A percentile compares a stretch with the other conserved stretches of the same genome.
These are phyloP conservation scores for Synergus japonicus DNA, from an alignment of 2,888 invertebrate genomes.

Conservation along the genomic window DNA sequence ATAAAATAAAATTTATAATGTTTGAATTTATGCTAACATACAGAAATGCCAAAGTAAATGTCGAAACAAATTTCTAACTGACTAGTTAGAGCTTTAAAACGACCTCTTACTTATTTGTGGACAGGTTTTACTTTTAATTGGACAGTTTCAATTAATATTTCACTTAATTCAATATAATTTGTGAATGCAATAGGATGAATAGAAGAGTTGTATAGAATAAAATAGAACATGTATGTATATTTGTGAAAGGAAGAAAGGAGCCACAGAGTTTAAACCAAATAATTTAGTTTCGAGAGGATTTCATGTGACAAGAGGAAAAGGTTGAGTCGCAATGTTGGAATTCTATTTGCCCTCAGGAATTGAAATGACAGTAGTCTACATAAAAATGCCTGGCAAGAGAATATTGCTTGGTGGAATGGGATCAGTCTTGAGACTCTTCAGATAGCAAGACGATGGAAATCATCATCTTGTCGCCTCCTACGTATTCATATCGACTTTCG, in stretches of 20 bases:
- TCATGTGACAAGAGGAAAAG: neutral
- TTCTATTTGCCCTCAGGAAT: conserved; percentile 4
- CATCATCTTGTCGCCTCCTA: conserved; percentile 20
- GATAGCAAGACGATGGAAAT: conserved; percentile 2
- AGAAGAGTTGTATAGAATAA: neutral
- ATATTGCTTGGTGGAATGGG: neutral
- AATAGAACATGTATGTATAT: neutral
- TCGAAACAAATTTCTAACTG: neutral
- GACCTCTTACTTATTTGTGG: too few relatives aligned
- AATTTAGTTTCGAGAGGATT: neutral
- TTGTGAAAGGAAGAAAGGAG: neutral
- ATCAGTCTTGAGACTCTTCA: neutral
- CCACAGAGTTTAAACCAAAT: neutral
- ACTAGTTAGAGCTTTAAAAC: neutral
- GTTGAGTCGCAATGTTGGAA: neutral
- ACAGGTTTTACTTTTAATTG: too few relatives aligned
- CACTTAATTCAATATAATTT: neutral
- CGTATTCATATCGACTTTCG: neutral
- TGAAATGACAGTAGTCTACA: neutral
- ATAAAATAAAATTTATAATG: too few relatives aligned
- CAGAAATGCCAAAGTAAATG: too few relatives aligned
- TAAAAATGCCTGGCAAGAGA: neutral
- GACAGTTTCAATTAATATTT: too few relatives aligned
- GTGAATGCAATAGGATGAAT: too few relatives aligned
- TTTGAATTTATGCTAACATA: neutral